phyloP scores from a whole-genome alignment of 2,888 invertebrate species.

The Melanostoma scalare region DNA sequence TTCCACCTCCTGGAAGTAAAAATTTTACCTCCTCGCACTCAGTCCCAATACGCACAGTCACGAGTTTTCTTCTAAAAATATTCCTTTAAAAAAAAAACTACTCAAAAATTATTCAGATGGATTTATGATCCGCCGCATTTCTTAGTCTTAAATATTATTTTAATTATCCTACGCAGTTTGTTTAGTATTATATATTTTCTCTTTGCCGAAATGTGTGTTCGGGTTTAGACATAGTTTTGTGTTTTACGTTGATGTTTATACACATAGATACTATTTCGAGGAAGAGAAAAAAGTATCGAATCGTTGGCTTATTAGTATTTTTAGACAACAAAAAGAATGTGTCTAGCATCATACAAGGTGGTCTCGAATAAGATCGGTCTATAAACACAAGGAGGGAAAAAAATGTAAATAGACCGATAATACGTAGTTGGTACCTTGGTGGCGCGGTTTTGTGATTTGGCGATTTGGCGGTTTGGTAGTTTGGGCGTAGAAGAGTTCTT shows the following conservation, averaged over 20 bases:
- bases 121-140: slow-evolving; percentile 28
- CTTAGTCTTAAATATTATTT: slow-evolving; percentile 20
- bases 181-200: slow-evolving; percentile 6
- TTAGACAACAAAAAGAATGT: slow-evolving; percentile 57
- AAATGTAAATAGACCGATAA: neutral
- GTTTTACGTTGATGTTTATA: too few relatives aligned
- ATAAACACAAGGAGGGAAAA: slow-evolving; percentile 24
- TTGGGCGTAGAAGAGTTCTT: slow-evolving; percentile 11
- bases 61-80: slow-evolving; percentile 1
- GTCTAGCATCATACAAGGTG: slow-evolving; percentile 60
- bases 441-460: too few relatives aligned
- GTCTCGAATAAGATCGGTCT: slow-evolving; percentile 56
- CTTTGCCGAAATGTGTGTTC: slow-evolving; percentile 18
- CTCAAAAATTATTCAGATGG: slow-evolving; percentile 17
- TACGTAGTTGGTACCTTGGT: neutral
- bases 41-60: neutral
- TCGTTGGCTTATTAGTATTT: slow-evolving; percentile 25
- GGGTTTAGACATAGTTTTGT: neutral
- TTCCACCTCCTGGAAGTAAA: too few relatives aligned
- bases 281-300: neutral
- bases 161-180: slow-evolving; percentile 34
- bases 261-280: slow-evolving; percentile 4
- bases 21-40: too few relatives aligned
- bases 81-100: slow-evolving; percentile 11
- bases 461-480: too few relatives aligned